Conservation (phyloP, 2,113 vertebrate species). For the Climacteris rufus region DNA sequence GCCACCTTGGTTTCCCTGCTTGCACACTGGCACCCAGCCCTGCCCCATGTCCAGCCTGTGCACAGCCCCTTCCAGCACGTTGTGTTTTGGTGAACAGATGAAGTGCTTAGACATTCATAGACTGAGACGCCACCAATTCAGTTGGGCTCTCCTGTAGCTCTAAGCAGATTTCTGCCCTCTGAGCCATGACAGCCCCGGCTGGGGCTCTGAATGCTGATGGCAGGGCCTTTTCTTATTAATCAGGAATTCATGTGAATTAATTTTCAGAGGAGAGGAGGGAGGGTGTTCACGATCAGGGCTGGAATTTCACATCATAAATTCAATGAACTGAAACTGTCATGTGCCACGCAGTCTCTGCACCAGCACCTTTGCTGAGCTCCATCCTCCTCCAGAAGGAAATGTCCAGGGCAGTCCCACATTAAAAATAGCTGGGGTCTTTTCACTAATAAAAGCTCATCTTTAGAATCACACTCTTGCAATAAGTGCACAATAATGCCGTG, state of each 20-base stretch:
- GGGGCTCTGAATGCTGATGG: conserved; percentile 77
- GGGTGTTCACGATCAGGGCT: conserved; percentile 56
- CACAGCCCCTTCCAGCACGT: conserved; percentile 29
- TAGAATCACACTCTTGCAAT: background rate
- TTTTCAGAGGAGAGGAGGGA: conserved; percentile 64
- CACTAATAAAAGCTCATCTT: background rate
- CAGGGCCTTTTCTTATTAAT: conserved; percentile 75
- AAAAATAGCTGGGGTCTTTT: background rate
- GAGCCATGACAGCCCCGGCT: conserved; percentile 78
- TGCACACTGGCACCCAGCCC: conserved; percentile 4
- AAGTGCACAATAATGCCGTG: background rate
- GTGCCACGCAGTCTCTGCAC: background rate
- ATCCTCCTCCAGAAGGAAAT: background rate
- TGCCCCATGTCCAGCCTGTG: background rate
- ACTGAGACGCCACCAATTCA: conserved; percentile 81
- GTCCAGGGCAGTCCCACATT: background rate
- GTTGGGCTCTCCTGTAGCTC: conserved; percentile 76
- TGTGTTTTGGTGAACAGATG: conserved; percentile 71
- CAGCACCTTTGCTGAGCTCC: background rate
- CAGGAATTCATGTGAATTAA: conserved; percentile 77
- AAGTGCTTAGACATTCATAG: conserved; percentile 85
- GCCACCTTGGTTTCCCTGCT: background rate
- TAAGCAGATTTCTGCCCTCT: conserved; percentile 82
- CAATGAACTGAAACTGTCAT: conserved; percentile 63
- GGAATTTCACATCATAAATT: conserved; percentile 69